These are phyloP conservation scores for Chrysolina haemoptera DNA, from an alignment of 2,888 invertebrate genomes.

Conservation along the genomic window DNA sequence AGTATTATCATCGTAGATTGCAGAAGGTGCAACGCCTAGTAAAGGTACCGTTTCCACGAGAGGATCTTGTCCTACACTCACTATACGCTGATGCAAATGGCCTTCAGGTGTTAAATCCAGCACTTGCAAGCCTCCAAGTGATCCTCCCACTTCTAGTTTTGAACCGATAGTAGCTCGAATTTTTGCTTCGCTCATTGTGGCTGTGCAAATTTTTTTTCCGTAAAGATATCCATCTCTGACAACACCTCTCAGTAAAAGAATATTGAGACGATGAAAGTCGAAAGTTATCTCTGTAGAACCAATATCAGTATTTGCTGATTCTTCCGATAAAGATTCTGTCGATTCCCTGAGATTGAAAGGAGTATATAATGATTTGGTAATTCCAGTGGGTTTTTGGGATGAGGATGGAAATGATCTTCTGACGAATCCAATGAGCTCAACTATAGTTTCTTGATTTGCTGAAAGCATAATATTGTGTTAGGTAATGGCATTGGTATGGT, in stretches of 20 bases:
- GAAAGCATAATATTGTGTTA: conserved; percentile 36
- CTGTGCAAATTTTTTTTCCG: conserved; percentile 93
- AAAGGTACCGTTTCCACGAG: conserved; percentile 71
- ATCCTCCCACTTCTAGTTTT: conserved; percentile 82
- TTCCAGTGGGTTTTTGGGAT: conserved; percentile 59
- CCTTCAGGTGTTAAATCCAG: conserved; percentile 90
- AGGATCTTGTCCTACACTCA: conserved; percentile 87
- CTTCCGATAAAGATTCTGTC: conserved; percentile 61
- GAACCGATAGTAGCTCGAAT: conserved; percentile 84
- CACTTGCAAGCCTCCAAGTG: conserved; percentile 92
- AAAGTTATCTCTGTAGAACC: conserved; percentile 89
- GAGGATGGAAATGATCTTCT: conserved; percentile 78
- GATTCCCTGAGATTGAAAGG: conserved; percentile 61
- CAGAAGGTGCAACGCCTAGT: conserved; percentile 64
- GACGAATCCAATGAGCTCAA: conserved; percentile 92
- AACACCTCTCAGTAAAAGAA: conserved; percentile 84
- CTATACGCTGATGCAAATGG: conserved; percentile 86
- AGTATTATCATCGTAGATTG: conserved; percentile 61
- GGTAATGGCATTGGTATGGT: not conserved
- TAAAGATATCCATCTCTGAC: conserved; percentile 79
- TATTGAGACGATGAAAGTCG: conserved; percentile 93
- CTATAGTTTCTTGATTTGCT: conserved; percentile 97
- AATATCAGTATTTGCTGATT: conserved; percentile 61
- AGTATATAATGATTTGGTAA: conserved; percentile 54
- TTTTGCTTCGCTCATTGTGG: conserved; percentile 91